These are phyloP conservation scores for Cacoxenus indagator DNA, from an alignment of 2,888 invertebrate genomes.

Conservation along the genomic window DNA sequence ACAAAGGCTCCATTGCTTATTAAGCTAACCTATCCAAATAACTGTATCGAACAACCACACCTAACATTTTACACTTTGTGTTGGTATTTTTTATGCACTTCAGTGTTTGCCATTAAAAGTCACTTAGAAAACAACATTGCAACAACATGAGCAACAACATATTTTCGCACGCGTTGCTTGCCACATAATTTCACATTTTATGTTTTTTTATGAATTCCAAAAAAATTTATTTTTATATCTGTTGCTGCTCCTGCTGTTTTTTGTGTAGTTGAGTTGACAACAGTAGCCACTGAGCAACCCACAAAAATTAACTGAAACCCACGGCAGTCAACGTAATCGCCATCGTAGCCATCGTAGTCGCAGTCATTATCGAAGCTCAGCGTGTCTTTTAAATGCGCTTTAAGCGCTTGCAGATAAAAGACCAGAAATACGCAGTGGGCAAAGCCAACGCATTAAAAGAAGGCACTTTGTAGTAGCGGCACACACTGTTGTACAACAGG, in stretches of 20 bases:
- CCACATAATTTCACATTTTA: not conserved
- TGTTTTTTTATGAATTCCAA: not conserved
- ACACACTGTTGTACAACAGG: not conserved
- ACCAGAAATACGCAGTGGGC: not conserved
- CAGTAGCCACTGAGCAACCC: not conserved
- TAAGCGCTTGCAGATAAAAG: conserved; percentile 15
- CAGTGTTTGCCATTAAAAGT: conserved; percentile 13
- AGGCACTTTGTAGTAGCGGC: not conserved
- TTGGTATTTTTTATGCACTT: not conserved
- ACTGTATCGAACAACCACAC: not conserved
- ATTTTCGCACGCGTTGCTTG: not conserved
- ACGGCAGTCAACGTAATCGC: not conserved
- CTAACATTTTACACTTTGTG: not conserved
- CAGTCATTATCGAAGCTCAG: not conserved
- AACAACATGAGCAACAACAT: conserved; percentile 3
- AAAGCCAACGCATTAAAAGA: not conserved
- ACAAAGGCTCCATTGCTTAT: too few species aligned
- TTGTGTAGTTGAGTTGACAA: not conserved
- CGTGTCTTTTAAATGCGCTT: conserved; percentile 10
- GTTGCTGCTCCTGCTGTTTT: not conserved
- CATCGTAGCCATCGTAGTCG: not conserved
- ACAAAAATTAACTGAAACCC: not conserved
- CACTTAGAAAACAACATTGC: conserved; percentile 8
- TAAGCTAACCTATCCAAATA: too few species aligned
- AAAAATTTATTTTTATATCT: not conserved